Base-by-base conservation (phyloP, 1,140 invertebrate species). In the Monochamus saltuarius region DNA sequence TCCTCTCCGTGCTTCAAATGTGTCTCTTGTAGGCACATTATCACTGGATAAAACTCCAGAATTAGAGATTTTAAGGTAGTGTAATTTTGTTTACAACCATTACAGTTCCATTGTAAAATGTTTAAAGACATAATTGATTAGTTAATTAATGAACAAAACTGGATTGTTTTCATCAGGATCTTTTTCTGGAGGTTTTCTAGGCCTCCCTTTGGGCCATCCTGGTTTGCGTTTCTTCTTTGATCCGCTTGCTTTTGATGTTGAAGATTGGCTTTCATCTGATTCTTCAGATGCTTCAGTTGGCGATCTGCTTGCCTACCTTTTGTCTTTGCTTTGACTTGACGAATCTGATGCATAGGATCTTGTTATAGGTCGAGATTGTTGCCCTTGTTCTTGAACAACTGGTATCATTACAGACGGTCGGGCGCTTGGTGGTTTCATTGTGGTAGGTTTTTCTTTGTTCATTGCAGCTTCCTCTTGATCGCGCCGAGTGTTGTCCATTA, bases 51-150 rank as follows among this genome's bases (percentile, higher is more conserved):
- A 8, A n/a, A 38, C n/a, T 38, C 37, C 37, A 38, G 16, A 9
- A 45, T 7, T 11, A 45, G 8, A 11, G 42, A 45, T 45, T 45
- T 14, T 7, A 45, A 14, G 7, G 9, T 14, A 45, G 9, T 11
- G 42, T 45, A 45, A 14, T 45, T 9, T 11, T 45, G 42, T 7
- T 14, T 8, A 9, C 9, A 14, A 11, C 42, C 42, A 45, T 45
- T 9, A 45, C 42, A 45, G 16, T 14, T 45, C 42, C 42, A 9
- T 45, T 45, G 42, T 45, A 45, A 11, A 14, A 45, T 45, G 16
- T 45, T 45, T 8, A 14, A 10, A 14, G 42, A 9, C 42, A 45
- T 45, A 9, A 14, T 8, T 9, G 42, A 45, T 38, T 7, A 38
- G 37, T 38, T 38, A 8, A 38, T 8, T 38, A 38, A 38, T 38